These are phyloP conservation scores for Eidolon helvum DNA, from an alignment of 2,113 vertebrate species.

Conservation along the genomic window DNA sequence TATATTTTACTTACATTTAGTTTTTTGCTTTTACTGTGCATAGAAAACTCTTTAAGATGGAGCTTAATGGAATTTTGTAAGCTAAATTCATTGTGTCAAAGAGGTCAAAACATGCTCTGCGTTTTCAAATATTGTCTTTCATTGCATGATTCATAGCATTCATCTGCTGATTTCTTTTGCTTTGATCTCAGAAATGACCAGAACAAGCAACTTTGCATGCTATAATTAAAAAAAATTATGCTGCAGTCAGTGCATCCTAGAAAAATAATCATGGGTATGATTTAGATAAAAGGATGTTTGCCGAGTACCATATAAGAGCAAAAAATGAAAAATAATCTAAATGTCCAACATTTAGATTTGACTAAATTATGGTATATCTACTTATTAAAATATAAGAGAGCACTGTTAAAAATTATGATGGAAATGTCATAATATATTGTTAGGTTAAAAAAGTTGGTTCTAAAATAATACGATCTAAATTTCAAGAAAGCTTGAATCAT, in stretches of 20 bases:
- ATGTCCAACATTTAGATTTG: background rate
- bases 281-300: constrained; percentile 33
- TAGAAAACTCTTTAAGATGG: background rate
- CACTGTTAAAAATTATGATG: background rate
- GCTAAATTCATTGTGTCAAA: background rate
- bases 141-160: background rate
- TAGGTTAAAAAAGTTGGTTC: background rate
- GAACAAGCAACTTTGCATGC: background rate
- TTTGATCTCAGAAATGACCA: background rate
- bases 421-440: background rate
- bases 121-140: constrained; percentile 27
- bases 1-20: constrained; percentile 36
- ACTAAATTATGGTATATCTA: background rate
- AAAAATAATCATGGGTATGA: background rate
- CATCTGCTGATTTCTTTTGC: constrained; percentile 1
- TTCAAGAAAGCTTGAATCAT: background rate
- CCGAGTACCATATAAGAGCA: background rate
- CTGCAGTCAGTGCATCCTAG: background rate
- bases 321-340: constrained; percentile 7
- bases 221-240: background rate
- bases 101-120: constrained; percentile 4
- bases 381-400: background rate
- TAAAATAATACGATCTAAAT: background rate
- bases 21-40: constrained; percentile 25
- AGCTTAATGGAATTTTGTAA: constrained; percentile 30